Base-by-base conservation (phyloP, 1,140 invertebrate species). In the Ridgeia piscesae region DNA sequence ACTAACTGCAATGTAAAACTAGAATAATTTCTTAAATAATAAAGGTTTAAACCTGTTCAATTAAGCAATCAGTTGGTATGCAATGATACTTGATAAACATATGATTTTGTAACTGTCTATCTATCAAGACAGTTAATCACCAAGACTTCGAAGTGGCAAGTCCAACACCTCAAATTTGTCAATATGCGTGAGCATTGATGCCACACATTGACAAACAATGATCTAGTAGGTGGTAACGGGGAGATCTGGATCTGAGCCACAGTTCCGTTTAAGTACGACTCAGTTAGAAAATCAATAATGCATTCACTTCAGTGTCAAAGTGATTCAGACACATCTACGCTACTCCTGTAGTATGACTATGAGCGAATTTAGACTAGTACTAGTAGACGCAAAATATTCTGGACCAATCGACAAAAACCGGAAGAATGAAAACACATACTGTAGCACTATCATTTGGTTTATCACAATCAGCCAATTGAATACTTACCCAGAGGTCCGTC, bases 401-500 rank as follows among this genome's bases (percentile, higher is more conserved):
- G 42, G 42, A 42, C 42, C 58, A 77, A 77, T 9, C 58, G 17
- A 77, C 58, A 77, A 77, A 77, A 77, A 77, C 58, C 58, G 58
- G 27, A 77, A 77, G 58, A 4, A 77, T 77, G 14, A 77, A 77
- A 77, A 77, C 17, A 77, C 58, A 77, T 21, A 77, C 27, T 77
- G 17, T 77, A 77, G 14, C 58, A 77, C 58, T 31, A 77, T 21
- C 6, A 31, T 21, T 27, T 31, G 17, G 14, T 9, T 77, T 77
- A 31, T 17, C 2, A 77, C 27, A 31, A 21, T 77, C 58, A 77
- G 11, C 17, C 58, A 21, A 77, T 21, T 77, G 21, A 2, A 35
- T 8, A 42, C 91, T 91, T 50, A 91, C 91, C 91, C 91, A 91
- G 34, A 91, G 42, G 33, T 91, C 91, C 42, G 91, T 91, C 42